These are phyloP conservation scores for Dryocosmus kuriphilus DNA, from an alignment of 2,888 invertebrate species.

Conservation along the genomic window DNA sequence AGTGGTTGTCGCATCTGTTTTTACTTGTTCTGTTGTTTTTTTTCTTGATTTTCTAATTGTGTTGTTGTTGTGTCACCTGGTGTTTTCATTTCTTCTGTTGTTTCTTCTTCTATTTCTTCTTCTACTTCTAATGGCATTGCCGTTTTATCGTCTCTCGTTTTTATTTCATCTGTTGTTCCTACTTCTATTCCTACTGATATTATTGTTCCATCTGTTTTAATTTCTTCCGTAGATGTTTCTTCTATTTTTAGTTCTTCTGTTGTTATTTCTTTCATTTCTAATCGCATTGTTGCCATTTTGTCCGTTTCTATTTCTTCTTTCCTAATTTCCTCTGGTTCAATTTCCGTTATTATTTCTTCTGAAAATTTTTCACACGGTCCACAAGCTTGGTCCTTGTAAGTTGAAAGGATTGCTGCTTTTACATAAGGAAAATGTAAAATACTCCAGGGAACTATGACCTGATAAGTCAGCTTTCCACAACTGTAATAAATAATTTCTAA, in stretches of 20 bases:
- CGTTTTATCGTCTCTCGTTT: not conserved
- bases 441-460: conserved; percentile 76
- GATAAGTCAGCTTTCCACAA: conserved; percentile 74
- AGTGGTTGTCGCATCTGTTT: no score
- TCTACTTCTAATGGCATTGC: not conserved
- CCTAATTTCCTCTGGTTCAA: not conserved
- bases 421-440: conserved; percentile 74
- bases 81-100: not conserved
- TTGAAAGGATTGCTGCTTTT: conserved; percentile 75
- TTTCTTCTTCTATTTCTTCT: not conserved
- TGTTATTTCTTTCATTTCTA: not conserved
- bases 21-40: not conserved
- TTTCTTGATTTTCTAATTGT: not conserved
- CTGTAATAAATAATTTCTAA: conserved; percentile 53
- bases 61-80: not conserved
- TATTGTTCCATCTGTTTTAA: not conserved
- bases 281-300: not conserved
- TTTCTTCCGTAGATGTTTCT: not conserved
- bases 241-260: not conserved
- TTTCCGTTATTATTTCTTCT: not conserved
- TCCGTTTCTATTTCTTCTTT: not conserved
- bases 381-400: conserved; percentile 74
- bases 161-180: not conserved
- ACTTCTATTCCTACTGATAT: conserved; percentile 5
- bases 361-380: conserved; percentile 68